Evolutionary conservation across 2,888 invertebrate genomes (phyloP), one percentile per base, ranked within the genome.

Genomic region (Furcula furcula): DNA sequence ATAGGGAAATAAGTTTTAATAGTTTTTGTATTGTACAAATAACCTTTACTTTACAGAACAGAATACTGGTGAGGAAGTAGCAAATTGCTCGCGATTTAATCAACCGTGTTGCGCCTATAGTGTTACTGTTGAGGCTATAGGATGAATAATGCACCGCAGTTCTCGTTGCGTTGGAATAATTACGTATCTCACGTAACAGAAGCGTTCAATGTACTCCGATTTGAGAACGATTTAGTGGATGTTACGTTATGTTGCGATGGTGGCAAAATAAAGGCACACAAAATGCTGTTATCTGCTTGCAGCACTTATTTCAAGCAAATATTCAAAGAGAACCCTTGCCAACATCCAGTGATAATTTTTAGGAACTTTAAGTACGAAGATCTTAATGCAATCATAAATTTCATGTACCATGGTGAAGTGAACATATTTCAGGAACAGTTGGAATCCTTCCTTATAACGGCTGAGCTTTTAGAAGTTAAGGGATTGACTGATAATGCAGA

Each of bases 241-340:
- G 96, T 96, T 33, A 96, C 95, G 40, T 84, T 96, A 46, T 94
- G 94, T 74, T 95, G 95, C 69, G 96, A 96, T 75, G 96, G 96
- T 45, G 92, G 93, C 40, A 93, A 93, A 81, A 93, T 96, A 50
- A 93, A 93, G 64, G 96, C 96, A 21, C 96, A 96, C 69, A 95
- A 94, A 89, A 93, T 96, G 90, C 90, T 96, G 31, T 86, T 96
- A 12, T 95, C 95, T 0, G 95, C 95, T 4, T 96, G 96, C 71
- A 96, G 96, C 63, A 91, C 91, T 52, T 96, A 95, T 71, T 96
- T 96, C 68, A 91, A 90, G 51, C 91, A 92, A 64, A 91, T 92
- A 54, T 92, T 92, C 46, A 90, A 93, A 85, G 94, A 94, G 73
- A 94, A 94, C 72, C 94, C 94, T 25, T 94, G 94, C 66, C 93